Evolutionary conservation across 1,140 invertebrate genomes (phyloP).

Genomic region (Amphibalanus amphitrite): DNA sequence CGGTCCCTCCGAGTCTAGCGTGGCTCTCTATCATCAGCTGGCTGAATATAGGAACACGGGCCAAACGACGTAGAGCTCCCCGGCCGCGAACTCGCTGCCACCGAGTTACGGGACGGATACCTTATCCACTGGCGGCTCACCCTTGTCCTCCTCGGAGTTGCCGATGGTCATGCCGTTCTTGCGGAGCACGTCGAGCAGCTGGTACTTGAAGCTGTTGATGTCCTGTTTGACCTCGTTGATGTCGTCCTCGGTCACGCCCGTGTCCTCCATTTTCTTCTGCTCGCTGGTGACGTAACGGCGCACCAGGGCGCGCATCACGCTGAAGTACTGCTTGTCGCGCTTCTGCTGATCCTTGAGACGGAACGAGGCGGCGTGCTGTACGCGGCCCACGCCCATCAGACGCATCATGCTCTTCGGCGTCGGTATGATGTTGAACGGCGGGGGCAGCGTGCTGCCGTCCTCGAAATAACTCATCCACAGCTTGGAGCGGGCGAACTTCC

Average conservation of each 20-base stretch:
- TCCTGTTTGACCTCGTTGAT: slow-evolving; percentile 92
- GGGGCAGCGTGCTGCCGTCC: slow-evolving; percentile 62
- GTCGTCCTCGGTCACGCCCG: slow-evolving; percentile 82
- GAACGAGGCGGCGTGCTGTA: slow-evolving; percentile 35
- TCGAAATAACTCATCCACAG: slow-evolving; percentile 87
- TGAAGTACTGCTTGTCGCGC: slow-evolving; percentile 25
- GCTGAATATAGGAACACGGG: too few species aligned
- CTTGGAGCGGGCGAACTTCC: slow-evolving; percentile 77
- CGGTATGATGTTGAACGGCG: slow-evolving; percentile 74
- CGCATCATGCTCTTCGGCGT: slow-evolving; percentile 45
- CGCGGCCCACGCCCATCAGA: slow-evolving; percentile 38
- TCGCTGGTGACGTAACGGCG: slow-evolving; percentile 65
- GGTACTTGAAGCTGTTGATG: slow-evolving; percentile 65
- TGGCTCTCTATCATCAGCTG: too few species aligned
- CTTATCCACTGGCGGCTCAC: too few species aligned
- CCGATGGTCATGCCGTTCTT: slow-evolving; percentile 49
- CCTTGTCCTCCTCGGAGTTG: neutral
- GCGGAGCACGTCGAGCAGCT: slow-evolving; percentile 69
- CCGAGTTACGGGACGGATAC: too few species aligned
- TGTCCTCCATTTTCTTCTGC: slow-evolving; percentile 57
- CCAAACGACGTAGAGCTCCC: too few species aligned
- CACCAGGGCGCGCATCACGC: slow-evolving; percentile 57
- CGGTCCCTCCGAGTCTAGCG: too few species aligned
- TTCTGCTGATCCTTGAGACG: slow-evolving; percentile 15
- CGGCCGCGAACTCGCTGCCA: too few species aligned